phyloP scores from a whole-genome alignment of 2,888 invertebrate species.

The Brachypterus glaber region DNA sequence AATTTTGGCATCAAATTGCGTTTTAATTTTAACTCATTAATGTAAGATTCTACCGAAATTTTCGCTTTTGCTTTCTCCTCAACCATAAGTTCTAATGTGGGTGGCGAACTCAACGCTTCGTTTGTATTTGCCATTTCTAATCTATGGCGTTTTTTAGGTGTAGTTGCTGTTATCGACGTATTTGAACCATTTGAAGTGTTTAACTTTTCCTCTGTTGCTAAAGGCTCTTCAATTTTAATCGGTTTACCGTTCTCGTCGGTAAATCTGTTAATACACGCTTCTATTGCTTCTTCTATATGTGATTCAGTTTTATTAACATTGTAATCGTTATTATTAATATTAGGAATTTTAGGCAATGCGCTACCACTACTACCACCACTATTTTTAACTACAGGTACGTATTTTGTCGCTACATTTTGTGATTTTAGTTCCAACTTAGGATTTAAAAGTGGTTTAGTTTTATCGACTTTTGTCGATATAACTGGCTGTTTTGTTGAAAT shows the following conservation, averaged over 20 bases:
- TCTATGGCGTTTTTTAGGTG: slow-evolving; percentile 66
- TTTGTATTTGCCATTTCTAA: slow-evolving; percentile 50
- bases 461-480: slow-evolving; percentile 14
- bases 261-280: slow-evolving; percentile 45
- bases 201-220: slow-evolving; percentile 21
- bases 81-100: slow-evolving; percentile 32
- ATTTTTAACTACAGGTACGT: slow-evolving; percentile 21
- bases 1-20: slow-evolving; percentile 27
- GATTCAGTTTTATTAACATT: slow-evolving; percentile 21
- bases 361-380: slow-evolving; percentile 10
- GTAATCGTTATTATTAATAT: slow-evolving; percentile 12
- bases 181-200: slow-evolving; percentile 19
- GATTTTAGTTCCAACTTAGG: slow-evolving; percentile 18
- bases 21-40: slow-evolving; percentile 37
- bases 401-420: slow-evolving; percentile 17
- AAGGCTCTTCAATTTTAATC: slow-evolving; percentile 31
- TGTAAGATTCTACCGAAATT: slow-evolving; percentile 32
- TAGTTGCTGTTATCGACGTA: slow-evolving; percentile 43
- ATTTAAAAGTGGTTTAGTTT: slow-evolving; percentile 13
- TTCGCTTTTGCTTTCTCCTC: slow-evolving; percentile 25
- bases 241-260: slow-evolving; percentile 31
- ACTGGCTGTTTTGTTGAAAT: slow-evolving; percentile 1
- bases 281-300: slow-evolving; percentile 49
- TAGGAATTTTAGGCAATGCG: neutral
- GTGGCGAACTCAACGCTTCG: slow-evolving; percentile 9